Evolutionary conservation across 2,797 vertebrate genomes (phyloP).

Genomic region (Enteromius trimaculatus): DNA sequence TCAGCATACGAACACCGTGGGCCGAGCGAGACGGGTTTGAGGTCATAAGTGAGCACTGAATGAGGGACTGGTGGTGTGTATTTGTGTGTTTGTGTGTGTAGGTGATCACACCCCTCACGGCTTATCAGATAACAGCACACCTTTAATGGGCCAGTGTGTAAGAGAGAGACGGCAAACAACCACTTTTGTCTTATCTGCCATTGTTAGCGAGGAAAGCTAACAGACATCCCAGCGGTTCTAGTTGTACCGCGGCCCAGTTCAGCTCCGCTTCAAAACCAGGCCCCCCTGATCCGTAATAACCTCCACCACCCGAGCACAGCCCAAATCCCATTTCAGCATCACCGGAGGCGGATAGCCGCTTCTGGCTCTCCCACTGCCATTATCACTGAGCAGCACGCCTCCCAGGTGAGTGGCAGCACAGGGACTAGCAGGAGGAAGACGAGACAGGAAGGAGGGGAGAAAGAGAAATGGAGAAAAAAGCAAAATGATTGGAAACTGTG

Average conservation of each 20-base stretch:
- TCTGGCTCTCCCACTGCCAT: constrained; percentile 59
- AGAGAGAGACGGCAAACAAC: constrained; percentile 72
- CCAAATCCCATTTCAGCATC: constrained; percentile 63
- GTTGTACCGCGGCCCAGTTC: constrained; percentile 24
- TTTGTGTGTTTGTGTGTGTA: constrained; percentile 41
- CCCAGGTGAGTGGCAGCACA: constrained; percentile 55
- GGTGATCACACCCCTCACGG: constrained; percentile 55
- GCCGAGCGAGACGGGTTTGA: constrained; percentile 33
- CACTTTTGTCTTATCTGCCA: constrained; percentile 74
- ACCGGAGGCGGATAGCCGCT: constrained; percentile 56
- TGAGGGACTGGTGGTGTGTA: constrained; percentile 26
- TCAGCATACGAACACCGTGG: not conserved
- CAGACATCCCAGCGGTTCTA: constrained; percentile 42
- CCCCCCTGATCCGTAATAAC: constrained; percentile 57
- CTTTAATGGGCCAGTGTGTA: constrained; percentile 69
- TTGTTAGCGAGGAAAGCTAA: constrained; percentile 58
- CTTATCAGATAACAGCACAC: constrained; percentile 72
- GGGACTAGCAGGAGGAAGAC: constrained; percentile 10
- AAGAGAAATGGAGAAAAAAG: constrained; percentile 13
- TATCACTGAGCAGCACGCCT: constrained; percentile 61
- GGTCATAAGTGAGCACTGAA: constrained; percentile 53
- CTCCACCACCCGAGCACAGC: constrained; percentile 33
- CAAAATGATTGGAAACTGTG: constrained; percentile 1
- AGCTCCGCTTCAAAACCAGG: constrained; percentile 38
- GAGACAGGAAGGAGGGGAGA: constrained; percentile 26